These are phyloP conservation scores for Hirtodrosophila duncani DNA, from an alignment of 2,888 invertebrate species.

Conservation along the genomic window DNA sequence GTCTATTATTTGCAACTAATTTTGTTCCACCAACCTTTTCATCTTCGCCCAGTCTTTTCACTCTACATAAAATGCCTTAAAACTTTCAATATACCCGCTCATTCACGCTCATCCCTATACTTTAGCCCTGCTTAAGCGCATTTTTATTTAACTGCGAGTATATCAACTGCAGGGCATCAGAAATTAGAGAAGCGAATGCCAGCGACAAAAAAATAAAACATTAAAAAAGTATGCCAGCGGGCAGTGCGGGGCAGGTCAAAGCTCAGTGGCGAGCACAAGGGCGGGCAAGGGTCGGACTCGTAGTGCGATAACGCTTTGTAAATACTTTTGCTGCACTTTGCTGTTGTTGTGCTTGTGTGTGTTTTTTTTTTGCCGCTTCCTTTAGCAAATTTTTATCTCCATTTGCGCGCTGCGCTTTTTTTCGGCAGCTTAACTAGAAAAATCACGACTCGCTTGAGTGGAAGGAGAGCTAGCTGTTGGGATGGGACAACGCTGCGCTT, in stretches of 20 bases:
- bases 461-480: too few relatives aligned
- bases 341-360: slow-evolving; percentile 43
- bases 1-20: too few relatives aligned
- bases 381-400: slow-evolving; percentile 71
- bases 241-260: slow-evolving; percentile 33
- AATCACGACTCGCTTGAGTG: slow-evolving; percentile 54
- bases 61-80: too few relatives aligned
- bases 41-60: too few relatives aligned
- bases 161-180: slow-evolving; percentile 46
- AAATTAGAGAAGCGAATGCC: slow-evolving; percentile 66
- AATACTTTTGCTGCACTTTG: slow-evolving; percentile 73
- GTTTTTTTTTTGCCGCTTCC: slow-evolving; percentile 59
- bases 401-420: slow-evolving; percentile 62
- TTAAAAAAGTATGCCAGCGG: background rate
- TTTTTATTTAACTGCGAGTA: slow-evolving; percentile 51
- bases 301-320: slow-evolving; percentile 71
- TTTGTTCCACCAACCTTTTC: too few relatives aligned
- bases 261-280: slow-evolving; percentile 30
- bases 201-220: slow-evolving; percentile 54
- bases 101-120: too few relatives aligned
- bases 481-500: slow-evolving; percentile 63
- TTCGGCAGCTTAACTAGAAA: slow-evolving; percentile 41
- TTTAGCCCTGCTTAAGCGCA: slow-evolving; percentile 45
- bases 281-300: slow-evolving; percentile 35
- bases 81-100: too few relatives aligned